Evolutionary conservation across 2,888 invertebrate genomes (phyloP).

Genomic region (Pachydiplax longipennis): DNA sequence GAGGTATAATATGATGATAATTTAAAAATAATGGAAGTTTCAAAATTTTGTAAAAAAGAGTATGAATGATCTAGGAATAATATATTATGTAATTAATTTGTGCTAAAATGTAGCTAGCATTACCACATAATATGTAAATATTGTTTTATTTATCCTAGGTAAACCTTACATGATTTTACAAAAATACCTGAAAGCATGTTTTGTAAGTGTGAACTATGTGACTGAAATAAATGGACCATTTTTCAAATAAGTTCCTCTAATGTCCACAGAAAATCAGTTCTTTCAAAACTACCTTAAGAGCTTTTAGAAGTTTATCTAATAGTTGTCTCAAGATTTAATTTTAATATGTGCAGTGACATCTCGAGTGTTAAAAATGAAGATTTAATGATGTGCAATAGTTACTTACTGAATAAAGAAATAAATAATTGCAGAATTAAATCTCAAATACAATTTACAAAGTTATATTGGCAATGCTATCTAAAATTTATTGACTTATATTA

Average conservation of each 20-base stretch:
- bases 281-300: too few relatives aligned
- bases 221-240: conserved; percentile 44
- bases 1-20: not conserved
- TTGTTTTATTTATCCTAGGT: conserved; percentile 15
- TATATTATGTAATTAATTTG: not conserved
- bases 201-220: conserved; percentile 27
- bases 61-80: not conserved
- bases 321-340: too few relatives aligned
- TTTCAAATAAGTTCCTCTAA: not conserved
- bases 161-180: conserved; percentile 3
- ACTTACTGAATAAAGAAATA: too few relatives aligned
- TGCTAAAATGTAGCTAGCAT: not conserved
- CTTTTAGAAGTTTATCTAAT: too few relatives aligned
- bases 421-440: too few relatives aligned
- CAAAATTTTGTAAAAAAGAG: not conserved
- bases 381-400: too few relatives aligned
- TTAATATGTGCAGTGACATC: too few relatives aligned
- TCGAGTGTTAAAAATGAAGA: too few relatives aligned
- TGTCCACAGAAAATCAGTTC: too few relatives aligned
- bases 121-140: not conserved
- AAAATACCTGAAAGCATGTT: conserved; percentile 11
- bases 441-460: too few relatives aligned
- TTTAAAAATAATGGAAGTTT: not conserved
- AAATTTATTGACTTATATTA: too few relatives aligned
- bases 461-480: too few relatives aligned